Percentiles rank a stretch among this genome's conserved stretches.
These are phyloP conservation scores for Anthoptus insignis DNA, from an alignment of 2,888 invertebrate genomes.

Conservation along the genomic window DNA sequence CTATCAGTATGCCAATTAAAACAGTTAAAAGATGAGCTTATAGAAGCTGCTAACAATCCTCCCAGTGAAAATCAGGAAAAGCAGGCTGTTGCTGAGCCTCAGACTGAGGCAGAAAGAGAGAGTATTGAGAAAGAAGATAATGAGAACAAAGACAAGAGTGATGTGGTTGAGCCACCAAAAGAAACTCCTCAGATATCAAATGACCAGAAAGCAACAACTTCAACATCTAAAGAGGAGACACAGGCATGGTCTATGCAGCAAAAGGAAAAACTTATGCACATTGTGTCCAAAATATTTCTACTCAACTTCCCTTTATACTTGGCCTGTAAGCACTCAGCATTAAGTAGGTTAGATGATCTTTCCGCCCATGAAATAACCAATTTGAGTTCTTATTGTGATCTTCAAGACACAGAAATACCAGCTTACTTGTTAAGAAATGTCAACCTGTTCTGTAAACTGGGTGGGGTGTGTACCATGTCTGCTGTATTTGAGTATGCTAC, in stretches of 20 bases:
- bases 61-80: constrained; percentile 64
- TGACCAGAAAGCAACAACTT: constrained; percentile 53
- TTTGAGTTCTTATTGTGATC: constrained; percentile 94
- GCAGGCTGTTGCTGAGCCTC: constrained; percentile 56
- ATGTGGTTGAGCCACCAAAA: constrained; percentile 53
- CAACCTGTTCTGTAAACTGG: constrained; percentile 97
- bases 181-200: constrained; percentile 43
- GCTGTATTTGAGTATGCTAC: constrained; percentile 93
- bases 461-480: constrained; percentile 96
- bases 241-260: constrained; percentile 92
- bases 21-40: constrained; percentile 88
- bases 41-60: constrained; percentile 69
- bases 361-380: constrained; percentile 94
- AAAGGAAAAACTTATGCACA: constrained; percentile 95
- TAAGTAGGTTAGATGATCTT: constrained; percentile 93
- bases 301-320: constrained; percentile 96
- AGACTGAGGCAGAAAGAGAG: constrained; percentile 58
- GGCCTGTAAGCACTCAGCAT: constrained; percentile 94
- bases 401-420: constrained; percentile 97
- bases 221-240: constrained; percentile 64
- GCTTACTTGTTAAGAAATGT: constrained; percentile 96
- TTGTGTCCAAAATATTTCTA: constrained; percentile 95
- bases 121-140: constrained; percentile 58
- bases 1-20: constrained; percentile 94
- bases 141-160: constrained; percentile 57